Evolutionary conservation across 2,797 vertebrate genomes (phyloP).

Genomic region (Anguilla megastoma): DNA sequence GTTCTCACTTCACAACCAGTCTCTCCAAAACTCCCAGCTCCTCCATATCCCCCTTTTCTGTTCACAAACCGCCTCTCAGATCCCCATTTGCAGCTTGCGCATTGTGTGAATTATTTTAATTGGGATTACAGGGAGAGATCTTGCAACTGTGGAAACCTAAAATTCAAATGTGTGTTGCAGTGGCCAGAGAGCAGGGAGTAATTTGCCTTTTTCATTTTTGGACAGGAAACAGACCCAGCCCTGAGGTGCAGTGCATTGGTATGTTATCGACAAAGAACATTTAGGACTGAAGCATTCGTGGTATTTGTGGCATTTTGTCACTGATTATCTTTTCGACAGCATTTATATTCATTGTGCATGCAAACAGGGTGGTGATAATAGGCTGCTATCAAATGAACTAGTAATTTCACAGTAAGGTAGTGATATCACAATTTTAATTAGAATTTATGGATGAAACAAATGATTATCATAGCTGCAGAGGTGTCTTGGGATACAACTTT

Average conservation of each 20-base stretch:
- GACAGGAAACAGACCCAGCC: neutral
- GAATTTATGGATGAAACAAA: constrained; percentile 65
- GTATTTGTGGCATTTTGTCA: neutral
- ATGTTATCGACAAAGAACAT: neutral
- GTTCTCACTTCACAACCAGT: constrained; percentile 31
- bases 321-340: neutral
- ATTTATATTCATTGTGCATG: neutral
- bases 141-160: neutral
- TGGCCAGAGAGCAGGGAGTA: neutral
- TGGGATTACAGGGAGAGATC: neutral
- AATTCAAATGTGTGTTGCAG: neutral
- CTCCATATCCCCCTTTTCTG: neutral
- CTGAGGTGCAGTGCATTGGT: neutral
- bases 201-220: neutral
- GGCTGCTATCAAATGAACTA: constrained; percentile 20
- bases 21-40: neutral
- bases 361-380: constrained; percentile 11
- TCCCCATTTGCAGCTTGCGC: neutral
- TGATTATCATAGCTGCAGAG: constrained; percentile 54
- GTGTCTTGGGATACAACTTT: constrained; percentile 37
- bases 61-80: neutral
- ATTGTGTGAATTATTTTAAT: neutral
- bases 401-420: constrained; percentile 19
- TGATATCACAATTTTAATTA: constrained; percentile 70
- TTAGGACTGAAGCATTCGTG: neutral